Conservation (phyloP, 2,113 vertebrate genomes). For the Apistogramma diplotaenia region DNA sequence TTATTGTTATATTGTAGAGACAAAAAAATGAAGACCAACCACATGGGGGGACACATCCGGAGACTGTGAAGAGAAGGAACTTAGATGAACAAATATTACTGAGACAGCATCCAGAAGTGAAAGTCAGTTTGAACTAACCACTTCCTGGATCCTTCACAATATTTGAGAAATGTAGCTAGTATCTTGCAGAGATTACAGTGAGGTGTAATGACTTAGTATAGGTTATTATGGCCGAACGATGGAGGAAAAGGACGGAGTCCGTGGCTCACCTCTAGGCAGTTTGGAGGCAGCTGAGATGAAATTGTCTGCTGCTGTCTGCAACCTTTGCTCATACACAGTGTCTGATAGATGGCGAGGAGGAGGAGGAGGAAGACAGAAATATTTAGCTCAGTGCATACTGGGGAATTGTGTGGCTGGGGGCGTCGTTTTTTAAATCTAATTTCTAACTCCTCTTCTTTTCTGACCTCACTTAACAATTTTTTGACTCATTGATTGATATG, state of each 20-base stretch:
- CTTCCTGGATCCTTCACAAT: conserved; percentile 4
- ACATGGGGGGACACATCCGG: conserved; percentile 74
- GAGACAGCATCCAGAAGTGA: neutral
- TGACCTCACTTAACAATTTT: conserved; percentile 20
- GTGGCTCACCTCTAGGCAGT: conserved; percentile 78
- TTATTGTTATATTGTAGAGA: neutral
- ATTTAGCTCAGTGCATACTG: conserved; percentile 45
- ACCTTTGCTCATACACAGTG: conserved; percentile 61
- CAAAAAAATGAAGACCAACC: conserved; percentile 59
- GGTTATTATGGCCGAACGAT: conserved; percentile 52
- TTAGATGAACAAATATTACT: neutral
- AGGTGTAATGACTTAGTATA: conserved; percentile 50
- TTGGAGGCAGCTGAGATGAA: conserved; percentile 72
- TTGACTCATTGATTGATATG: conserved; percentile 16
- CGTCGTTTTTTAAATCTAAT: conserved; percentile 36
- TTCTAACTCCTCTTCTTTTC: conserved; percentile 19
- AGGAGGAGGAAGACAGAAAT: conserved; percentile 38
- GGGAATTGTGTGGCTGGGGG: conserved; percentile 46
- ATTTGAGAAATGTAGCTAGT: conserved; percentile 32
- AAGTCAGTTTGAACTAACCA: conserved; percentile 13
- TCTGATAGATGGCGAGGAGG: conserved; percentile 57
- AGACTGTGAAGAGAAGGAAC: conserved; percentile 53
- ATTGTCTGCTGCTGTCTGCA: conserved; percentile 71
- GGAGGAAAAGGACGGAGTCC: conserved; percentile 38
- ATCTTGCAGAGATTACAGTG: conserved; percentile 53